These are phyloP conservation scores for Diaphora mendica DNA, from an alignment of 2,888 invertebrate species.

Conservation along the genomic window DNA sequence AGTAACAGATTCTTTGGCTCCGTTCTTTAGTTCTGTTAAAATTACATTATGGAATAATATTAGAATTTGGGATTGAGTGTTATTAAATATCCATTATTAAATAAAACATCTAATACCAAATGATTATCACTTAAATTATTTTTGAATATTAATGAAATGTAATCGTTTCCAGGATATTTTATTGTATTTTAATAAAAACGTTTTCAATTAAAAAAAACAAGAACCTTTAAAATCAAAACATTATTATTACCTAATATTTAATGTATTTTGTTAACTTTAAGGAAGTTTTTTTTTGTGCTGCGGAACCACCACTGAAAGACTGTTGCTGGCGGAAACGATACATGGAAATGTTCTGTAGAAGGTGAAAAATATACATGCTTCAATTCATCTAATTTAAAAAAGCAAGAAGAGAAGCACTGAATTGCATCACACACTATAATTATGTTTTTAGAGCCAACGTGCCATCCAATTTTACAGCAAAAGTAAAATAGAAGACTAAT, in stretches of 20 bases:
- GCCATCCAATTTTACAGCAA: conserved; percentile 8
- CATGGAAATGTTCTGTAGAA: conserved; percentile 77
- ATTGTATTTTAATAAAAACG: conserved; percentile 53
- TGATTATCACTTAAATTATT: too few relatives aligned
- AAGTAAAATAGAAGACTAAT: conserved; percentile 1
- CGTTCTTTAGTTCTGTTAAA: neutral
- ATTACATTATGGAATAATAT: neutral
- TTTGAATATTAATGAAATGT: too few relatives aligned
- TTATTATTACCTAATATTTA: conserved; percentile 40
- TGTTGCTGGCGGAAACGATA: conserved; percentile 73
- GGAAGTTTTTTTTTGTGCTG: conserved; percentile 63
- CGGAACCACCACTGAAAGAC: conserved; percentile 70
- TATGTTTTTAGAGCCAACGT: conserved; percentile 31
- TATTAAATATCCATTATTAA: conserved; percentile 31
- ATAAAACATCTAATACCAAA: conserved; percentile 41
- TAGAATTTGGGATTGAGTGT: conserved; percentile 21
- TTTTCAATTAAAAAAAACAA: conserved; percentile 37
- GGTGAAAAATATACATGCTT: conserved; percentile 69
- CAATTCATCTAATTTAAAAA: conserved; percentile 68
- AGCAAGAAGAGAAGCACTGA: conserved; percentile 34
- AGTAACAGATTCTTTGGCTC: neutral
- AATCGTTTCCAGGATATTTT: conserved; percentile 56
- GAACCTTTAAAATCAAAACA: conserved; percentile 45
- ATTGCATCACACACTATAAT: conserved; percentile 39
- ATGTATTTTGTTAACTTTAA: conserved; percentile 46